Evolutionary conservation across 2,888 invertebrate genomes (phyloP).

Genomic region (Hermaeophaga mercurialis): DNA sequence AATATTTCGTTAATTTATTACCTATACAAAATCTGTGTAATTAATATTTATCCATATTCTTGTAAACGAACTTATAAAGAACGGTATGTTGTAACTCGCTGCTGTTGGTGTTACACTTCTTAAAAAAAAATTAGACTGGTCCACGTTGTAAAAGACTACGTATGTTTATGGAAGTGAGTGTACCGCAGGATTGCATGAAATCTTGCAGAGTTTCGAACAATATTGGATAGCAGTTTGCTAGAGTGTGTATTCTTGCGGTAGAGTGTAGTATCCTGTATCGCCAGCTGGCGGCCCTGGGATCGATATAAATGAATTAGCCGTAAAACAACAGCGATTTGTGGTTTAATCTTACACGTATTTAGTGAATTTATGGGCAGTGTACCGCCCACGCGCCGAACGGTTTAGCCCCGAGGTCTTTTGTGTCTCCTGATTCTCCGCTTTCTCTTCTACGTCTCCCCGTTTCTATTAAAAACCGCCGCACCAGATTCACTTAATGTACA

Average conservation of each 20-base stretch:
- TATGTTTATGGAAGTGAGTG: no score
- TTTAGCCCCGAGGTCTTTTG: slow-evolving; percentile 40
- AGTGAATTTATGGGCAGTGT: slow-evolving; percentile 54
- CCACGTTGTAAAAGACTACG: no score
- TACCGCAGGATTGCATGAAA: no score
- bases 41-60: no score
- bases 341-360: slow-evolving; percentile 59
- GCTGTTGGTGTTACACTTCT: no score
- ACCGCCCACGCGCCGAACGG: slow-evolving; percentile 47
- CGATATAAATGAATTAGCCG: slow-evolving; percentile 59
- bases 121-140: no score
- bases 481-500: background rate
- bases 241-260: slow-evolving; percentile 38
- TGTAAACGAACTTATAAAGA: no score
- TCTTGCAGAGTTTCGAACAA: slow-evolving; percentile 17
- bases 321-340: slow-evolving; percentile 59
- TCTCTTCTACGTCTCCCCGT: slow-evolving; percentile 4
- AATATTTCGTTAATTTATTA: no score
- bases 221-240: slow-evolving; percentile 33
- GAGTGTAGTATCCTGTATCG: background rate
- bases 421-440: slow-evolving; percentile 29
- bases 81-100: no score
- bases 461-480: slow-evolving; percentile 5
- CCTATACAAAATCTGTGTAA: no score
- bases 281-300: slow-evolving; percentile 43